Evolutionary conservation across 2,113 vertebrate genomes (phyloP), one percentile per base, ranked within the genome.

Genomic region (Campylomormyrus tamandua): DNA sequence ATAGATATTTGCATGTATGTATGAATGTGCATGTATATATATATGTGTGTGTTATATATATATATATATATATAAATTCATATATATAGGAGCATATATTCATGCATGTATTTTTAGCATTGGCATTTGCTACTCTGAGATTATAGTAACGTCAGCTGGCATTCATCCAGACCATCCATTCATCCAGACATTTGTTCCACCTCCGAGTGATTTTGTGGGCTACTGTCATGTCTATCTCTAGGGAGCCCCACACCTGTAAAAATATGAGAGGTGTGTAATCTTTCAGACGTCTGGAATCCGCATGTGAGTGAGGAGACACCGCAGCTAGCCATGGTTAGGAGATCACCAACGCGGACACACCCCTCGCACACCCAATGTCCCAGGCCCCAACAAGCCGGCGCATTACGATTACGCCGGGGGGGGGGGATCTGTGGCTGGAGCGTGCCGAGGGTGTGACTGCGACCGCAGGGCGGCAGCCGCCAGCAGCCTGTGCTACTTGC

Each of bases 211-310:
- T 80, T 89, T 50, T 80, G 46, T 17, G 24, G 21, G 31, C 87
- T 42, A 27, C 11, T 62, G 56, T 89, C 74, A 62, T 80, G 52
- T 89, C 77, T 89, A 52, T 89, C 39, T 89, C 88, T 62, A n/a
- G 46, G 62, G 88, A 27, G 62, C n/a, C 58, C 62, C 87, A 74
- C 66, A 89, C 45, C 42, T 89, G 89, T 39, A 83, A 31, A 48
- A 48, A 83, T 24, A 3, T 53, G 58, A 58, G 89, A 39, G 52
- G 52, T 58, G 50, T 83, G 31, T 80, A 83, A 83, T 27, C 35
- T 45, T 15, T 10, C 35, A 89, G 87, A 88, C 45, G 88, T 89
- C 45, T 89, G 85, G 45, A 87, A 53, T 50, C 31, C 1, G 49
- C 48, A 48, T 53, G 31, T 17, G 17, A 87, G 6, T 87, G 50